Evolutionary conservation across 2,888 invertebrate genomes (phyloP).

Genomic region (Sipha maydis): DNA sequence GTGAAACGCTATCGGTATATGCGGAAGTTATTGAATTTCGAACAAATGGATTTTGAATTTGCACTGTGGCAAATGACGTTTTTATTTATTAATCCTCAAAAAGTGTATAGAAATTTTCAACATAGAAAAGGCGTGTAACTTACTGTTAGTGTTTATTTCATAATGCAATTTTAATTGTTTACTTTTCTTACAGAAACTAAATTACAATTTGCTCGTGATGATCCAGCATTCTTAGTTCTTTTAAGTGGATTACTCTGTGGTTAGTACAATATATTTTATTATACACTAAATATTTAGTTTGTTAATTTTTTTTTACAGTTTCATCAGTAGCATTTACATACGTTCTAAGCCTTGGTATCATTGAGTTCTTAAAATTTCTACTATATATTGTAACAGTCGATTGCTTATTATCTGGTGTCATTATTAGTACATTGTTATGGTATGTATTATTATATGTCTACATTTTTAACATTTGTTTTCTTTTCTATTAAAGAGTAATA

Average conservation of each 20-base stretch:
- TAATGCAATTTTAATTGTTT: constrained; percentile 61
- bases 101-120: constrained; percentile 96
- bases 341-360: constrained; percentile 77
- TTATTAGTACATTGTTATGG: constrained; percentile 91
- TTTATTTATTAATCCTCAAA: constrained; percentile 92
- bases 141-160: constrained; percentile 16
- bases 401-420: constrained; percentile 87
- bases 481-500: too few relatives aligned
- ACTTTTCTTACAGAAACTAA: constrained; percentile 83
- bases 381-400: constrained; percentile 94
- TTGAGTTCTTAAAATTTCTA: constrained; percentile 82
- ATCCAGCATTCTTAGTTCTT: constrained; percentile 96
- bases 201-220: constrained; percentile 98
- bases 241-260: constrained; percentile 85
- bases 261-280: constrained; percentile 69
- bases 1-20: constrained; percentile 90
- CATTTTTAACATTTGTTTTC: background rate
- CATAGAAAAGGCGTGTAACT: constrained; percentile 90
- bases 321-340: constrained; percentile 91
- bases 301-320: constrained; percentile 72
- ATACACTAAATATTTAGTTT: constrained; percentile 25
- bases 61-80: constrained; percentile 99
- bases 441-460: constrained; percentile 68
- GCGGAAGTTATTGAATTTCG: constrained; percentile 84
- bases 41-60: constrained; percentile 99